These are phyloP conservation scores for Nanorana parkeri DNA, from an alignment of 2,113 vertebrate genomes.

Conservation along the genomic window DNA sequence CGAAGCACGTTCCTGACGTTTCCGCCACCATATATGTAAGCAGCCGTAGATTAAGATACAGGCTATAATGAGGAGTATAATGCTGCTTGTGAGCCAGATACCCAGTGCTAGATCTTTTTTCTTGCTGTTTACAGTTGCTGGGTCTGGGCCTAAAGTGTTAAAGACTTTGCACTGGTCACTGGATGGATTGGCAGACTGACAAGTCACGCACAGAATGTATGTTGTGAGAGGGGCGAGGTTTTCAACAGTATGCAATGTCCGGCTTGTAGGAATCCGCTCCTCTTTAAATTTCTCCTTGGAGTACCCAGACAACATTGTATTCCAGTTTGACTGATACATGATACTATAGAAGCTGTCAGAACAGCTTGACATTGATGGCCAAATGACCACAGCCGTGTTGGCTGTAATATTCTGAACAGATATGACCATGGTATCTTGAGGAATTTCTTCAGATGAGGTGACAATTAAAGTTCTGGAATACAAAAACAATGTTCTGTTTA, in stretches of 20 bases:
- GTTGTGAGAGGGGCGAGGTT: conserved; percentile 83
- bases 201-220: conserved; percentile 86
- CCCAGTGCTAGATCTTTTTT: conserved; percentile 81
- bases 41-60: conserved; percentile 81
- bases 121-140: conserved; percentile 60
- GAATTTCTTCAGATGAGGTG: neutral
- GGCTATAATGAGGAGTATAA: conserved; percentile 79
- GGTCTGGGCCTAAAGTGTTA: conserved; percentile 72
- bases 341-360: conserved; percentile 85
- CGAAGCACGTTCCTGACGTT: conserved; percentile 56
- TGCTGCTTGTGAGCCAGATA: conserved; percentile 84
- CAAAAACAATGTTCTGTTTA: too few relatives aligned
- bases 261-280: conserved; percentile 81
- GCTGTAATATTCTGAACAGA: conserved; percentile 80
- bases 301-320: conserved; percentile 78
- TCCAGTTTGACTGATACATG: conserved; percentile 89
- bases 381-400: conserved; percentile 78
- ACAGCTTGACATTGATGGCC: conserved; percentile 76
- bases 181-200: conserved; percentile 80
- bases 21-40: conserved; percentile 73
- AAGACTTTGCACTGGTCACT: conserved; percentile 85
- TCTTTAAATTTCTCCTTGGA: conserved; percentile 82
- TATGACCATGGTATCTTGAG: conserved; percentile 71
- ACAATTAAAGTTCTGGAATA: too few relatives aligned
- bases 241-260: conserved; percentile 76